Conservation (phyloP, 2,888 invertebrate species). For the Cerastis leucographa region DNA sequence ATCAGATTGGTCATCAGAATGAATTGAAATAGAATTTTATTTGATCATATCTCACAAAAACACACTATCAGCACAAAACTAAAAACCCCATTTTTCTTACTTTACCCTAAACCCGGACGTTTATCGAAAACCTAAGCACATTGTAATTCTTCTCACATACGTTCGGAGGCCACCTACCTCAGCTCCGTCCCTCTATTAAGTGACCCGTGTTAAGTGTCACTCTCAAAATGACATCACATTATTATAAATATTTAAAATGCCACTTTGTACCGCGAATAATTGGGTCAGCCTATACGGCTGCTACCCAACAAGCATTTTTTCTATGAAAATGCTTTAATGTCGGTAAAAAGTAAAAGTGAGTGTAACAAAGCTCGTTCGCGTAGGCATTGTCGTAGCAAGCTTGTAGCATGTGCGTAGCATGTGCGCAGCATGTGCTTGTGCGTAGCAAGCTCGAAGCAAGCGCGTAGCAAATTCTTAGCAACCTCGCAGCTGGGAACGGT, state of each 20-base stretch:
- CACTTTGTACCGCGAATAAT: constrained; percentile 52
- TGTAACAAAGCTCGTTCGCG: not conserved
- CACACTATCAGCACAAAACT: constrained; percentile 19
- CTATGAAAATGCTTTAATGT: not conserved
- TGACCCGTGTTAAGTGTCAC: constrained; percentile 65
- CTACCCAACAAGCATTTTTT: constrained; percentile 10
- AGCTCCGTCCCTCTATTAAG: constrained; percentile 58
- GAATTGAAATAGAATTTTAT: not conserved
- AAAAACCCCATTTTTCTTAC: constrained; percentile 10
- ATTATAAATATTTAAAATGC: constrained; percentile 65
- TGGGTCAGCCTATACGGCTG: constrained; percentile 44
- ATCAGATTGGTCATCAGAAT: not conserved
- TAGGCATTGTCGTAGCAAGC: not conserved
- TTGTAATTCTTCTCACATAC: constrained; percentile 59
- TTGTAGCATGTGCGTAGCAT: not conserved
- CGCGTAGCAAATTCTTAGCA: not conserved
- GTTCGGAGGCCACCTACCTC: constrained; percentile 38
- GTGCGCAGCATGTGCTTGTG: not conserved
- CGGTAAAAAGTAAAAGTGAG: not conserved
- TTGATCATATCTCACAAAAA: not conserved
- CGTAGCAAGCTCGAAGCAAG: not conserved
- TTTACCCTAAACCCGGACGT: constrained; percentile 13
- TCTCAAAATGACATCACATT: constrained; percentile 57
- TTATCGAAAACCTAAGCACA: constrained; percentile 49
- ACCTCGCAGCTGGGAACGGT: not conserved